phyloP scores from a whole-genome alignment of 1,140 invertebrate genomes.

The Zaprionus inermis region DNA sequence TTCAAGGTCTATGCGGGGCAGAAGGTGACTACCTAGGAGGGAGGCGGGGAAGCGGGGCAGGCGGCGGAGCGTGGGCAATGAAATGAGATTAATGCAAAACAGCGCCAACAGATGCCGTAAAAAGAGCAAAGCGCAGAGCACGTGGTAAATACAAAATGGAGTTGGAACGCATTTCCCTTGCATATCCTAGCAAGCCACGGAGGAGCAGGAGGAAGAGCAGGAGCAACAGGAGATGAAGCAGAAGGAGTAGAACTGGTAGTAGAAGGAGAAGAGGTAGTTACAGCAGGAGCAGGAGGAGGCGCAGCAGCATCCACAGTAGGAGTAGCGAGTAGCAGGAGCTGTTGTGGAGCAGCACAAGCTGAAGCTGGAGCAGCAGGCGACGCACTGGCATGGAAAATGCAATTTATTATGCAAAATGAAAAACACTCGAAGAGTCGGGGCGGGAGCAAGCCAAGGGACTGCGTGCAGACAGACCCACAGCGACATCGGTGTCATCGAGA shows the following conservation, averaged over 20 bases:
- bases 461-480: slow-evolving; percentile 28
- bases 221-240: not conserved
- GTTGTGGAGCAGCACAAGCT: not conserved
- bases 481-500: slow-evolving; percentile 60
- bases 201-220: not conserved
- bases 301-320: not conserved
- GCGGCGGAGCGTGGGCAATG: slow-evolving; percentile 57
- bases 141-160: slow-evolving; percentile 61
- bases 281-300: not conserved
- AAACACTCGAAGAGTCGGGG: slow-evolving; percentile 56
- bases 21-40: not conserved
- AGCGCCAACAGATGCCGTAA: slow-evolving; percentile 58
- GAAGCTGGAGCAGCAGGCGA: slow-evolving; percentile 24
- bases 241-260: not conserved
- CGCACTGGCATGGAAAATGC: slow-evolving; percentile 80
- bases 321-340: not conserved
- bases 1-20: slow-evolving; percentile 14
- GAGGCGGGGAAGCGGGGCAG: not conserved
- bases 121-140: slow-evolving; percentile 61
- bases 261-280: too few species aligned
- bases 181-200: slow-evolving; percentile 30
- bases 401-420: slow-evolving; percentile 83
- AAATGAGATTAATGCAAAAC: slow-evolving; percentile 82
- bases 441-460: not conserved
- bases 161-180: slow-evolving; percentile 36